These are phyloP conservation scores for Papio anubis DNA, from an alignment of 2,113 vertebrate species.

Conservation along the genomic window DNA sequence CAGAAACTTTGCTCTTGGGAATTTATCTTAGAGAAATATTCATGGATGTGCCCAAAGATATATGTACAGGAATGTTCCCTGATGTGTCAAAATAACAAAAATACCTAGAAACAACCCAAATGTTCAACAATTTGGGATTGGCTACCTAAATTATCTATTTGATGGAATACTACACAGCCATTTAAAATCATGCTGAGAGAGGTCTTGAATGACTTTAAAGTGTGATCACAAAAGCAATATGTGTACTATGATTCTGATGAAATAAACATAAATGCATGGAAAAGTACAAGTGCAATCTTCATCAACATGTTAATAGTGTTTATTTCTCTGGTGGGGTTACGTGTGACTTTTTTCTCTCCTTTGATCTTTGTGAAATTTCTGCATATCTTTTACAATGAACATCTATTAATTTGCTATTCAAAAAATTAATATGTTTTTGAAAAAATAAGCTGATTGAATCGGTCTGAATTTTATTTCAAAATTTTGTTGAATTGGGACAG, in stretches of 20 bases:
- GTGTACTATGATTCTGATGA: not conserved
- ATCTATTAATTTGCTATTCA: not conserved
- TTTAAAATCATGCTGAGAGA: constrained; percentile 13
- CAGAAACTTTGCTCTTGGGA: constrained; percentile 6
- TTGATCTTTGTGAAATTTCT: constrained; percentile 14
- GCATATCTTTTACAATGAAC: constrained; percentile 1
- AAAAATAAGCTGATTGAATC: not conserved
- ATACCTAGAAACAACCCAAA: constrained; percentile 30
- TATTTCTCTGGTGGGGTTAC: not conserved
- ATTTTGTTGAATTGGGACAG: constrained; percentile 10
- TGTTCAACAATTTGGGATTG: not conserved
- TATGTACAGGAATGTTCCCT: not conserved
- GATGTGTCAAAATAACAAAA: constrained; percentile 32
- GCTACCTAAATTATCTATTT: constrained; percentile 7
- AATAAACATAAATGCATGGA: constrained; percentile 32
- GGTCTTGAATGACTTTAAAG: constrained; percentile 31
- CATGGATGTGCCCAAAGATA: not conserved
- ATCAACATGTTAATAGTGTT: not conserved
- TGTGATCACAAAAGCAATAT: constrained; percentile 16
- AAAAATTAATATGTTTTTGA: not conserved
- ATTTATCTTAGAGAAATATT: constrained; percentile 43
- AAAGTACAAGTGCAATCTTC: not conserved
- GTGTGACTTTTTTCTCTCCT: not conserved
- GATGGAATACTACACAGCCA: not conserved
- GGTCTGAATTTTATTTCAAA: constrained; percentile 11